Evolutionary conservation across 1,140 invertebrate genomes (phyloP), one percentile per base, ranked within the genome.

Genomic region (Drosophila setifemur): DNA sequence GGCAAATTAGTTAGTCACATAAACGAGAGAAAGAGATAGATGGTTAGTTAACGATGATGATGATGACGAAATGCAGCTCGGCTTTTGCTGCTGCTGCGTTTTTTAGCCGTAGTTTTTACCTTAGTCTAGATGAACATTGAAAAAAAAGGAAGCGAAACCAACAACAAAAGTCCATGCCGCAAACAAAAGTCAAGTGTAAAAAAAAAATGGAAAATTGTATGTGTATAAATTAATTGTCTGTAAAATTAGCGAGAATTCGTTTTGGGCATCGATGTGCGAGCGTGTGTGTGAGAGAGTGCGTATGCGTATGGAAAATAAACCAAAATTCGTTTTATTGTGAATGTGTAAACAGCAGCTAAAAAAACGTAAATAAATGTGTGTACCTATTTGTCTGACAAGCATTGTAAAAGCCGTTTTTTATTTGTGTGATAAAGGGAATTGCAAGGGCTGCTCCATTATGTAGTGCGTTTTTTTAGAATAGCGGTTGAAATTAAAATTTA

Each of bases 351-450:
- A 61, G 68, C 45, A 61, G 45, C 45, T 39, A 70, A 74, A 19
- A 28, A 54, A 74, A 43, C 39, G 29, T 73, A 73, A 70, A 78
- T 78, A 78, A 78, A 78, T 78, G 75, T 78, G 75, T 78, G 75
- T 78, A 78, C 75, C 75, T 78, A 78, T 78, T 78, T 78, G 75
- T 78, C 73, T 77, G 73, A 78, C 74, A 77, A 72, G 68, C 60
- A 69, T 66, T 64, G 53, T 74, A 52, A 39, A 29, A 14, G 25
- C 1, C 0, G 12, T 39, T 45, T 28, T 3, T 47, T 53, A 61
- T 35, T 26, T 26, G 61, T 21, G 1, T 5, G 5, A 37, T 8
- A 37, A n/a, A 14, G 19, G 12, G 16, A 2, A 2, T 0, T 23
- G 2, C 5, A 5, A 5, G 21, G 21, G 21, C 21, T 23, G 5